Evolutionary conservation across 1,140 invertebrate genomes (phyloP).

Genomic region (Lepidurus arcticus): DNA sequence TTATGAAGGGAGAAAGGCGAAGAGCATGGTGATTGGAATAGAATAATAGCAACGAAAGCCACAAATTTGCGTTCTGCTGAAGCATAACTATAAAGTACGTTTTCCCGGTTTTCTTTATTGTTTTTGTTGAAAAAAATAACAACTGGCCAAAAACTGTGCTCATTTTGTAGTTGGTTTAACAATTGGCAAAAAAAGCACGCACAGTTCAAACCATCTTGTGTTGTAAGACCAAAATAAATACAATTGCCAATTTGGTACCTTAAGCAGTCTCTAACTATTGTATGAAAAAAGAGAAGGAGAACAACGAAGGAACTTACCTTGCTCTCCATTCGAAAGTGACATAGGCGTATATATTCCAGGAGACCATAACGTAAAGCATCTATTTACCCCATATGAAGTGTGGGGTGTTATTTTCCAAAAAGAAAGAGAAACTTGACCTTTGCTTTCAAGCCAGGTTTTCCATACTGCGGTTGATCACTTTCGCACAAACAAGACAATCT

Average conservation of each 20-base stretch:
- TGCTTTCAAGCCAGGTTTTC: too few relatives aligned
- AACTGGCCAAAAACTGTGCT: constrained; percentile 14
- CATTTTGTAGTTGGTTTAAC: not conserved
- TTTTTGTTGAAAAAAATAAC: not conserved
- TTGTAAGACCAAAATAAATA: not conserved
- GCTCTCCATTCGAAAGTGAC: not conserved
- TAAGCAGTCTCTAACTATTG: not conserved
- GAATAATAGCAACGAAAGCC: constrained; percentile 5
- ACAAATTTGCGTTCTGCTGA: not conserved
- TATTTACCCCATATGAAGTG: not conserved
- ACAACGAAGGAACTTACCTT: not conserved
- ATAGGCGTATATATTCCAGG: not conserved
- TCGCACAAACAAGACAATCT: not conserved
- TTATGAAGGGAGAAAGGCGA: constrained; percentile 6
- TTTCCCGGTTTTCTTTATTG: not conserved
- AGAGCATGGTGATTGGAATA: not conserved
- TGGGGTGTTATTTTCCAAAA: not conserved
- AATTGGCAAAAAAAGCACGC: not conserved
- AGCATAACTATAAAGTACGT: not conserved
- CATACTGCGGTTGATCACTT: not conserved
- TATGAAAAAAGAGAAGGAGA: not conserved
- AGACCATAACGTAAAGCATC: not conserved
- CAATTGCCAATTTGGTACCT: constrained; percentile 18
- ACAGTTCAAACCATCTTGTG: not conserved
- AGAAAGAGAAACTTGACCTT: too few relatives aligned